phyloP scores from a whole-genome alignment of 2,888 invertebrate genomes.

The Athrips mouffetella region DNA sequence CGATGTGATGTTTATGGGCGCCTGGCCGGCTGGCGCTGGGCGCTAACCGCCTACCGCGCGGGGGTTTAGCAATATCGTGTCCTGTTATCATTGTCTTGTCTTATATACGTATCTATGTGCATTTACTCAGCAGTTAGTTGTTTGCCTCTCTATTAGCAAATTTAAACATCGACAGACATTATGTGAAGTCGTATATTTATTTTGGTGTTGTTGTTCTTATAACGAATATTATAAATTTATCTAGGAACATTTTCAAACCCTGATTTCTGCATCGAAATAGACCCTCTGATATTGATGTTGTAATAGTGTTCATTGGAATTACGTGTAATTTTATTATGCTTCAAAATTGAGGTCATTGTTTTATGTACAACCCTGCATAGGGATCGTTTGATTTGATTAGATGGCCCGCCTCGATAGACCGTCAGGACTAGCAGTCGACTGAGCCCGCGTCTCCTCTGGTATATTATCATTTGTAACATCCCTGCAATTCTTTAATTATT shows the following conservation, averaged over 20 bases:
- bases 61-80: conserved; percentile 68
- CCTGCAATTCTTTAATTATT: conserved; percentile 40
- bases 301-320: conserved; percentile 60
- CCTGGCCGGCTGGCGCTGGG: conserved; percentile 33
- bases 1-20: conserved; percentile 65
- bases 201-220: conserved; percentile 71
- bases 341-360: conserved; percentile 43
- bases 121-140: conserved; percentile 74
- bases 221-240: conserved; percentile 44
- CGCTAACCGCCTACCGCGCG: conserved; percentile 35
- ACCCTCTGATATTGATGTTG: conserved; percentile 74
- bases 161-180: conserved; percentile 61
- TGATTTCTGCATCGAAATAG: conserved; percentile 72
- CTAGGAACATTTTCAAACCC: conserved; percentile 67
- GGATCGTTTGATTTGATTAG: conserved; percentile 63
- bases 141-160: conserved; percentile 73
- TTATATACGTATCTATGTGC: conserved; percentile 71
- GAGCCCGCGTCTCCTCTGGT: conserved; percentile 56
- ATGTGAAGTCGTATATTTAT: conserved; percentile 69
- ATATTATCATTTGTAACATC: conserved; percentile 47
- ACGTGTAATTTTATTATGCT: conserved; percentile 58
- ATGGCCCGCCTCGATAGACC: conserved; percentile 69
- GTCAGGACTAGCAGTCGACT: conserved; percentile 63
- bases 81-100: conserved; percentile 74
- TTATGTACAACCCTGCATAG: conserved; percentile 57